These are phyloP conservation scores for Gryon sp. DNA, from an alignment of 1,140 invertebrate genomes.

Conservation along the genomic window DNA sequence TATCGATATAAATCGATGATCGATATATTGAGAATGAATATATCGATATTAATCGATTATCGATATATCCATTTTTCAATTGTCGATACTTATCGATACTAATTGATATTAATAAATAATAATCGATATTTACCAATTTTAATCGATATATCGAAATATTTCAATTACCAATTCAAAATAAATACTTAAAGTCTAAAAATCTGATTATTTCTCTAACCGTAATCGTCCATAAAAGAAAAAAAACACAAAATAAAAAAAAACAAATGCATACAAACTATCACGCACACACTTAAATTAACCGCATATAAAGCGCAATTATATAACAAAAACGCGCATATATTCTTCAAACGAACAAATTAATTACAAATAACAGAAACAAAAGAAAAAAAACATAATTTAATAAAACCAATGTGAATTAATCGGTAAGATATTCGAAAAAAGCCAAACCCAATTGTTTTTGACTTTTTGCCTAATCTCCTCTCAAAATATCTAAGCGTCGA, in stretches of 20 bases:
- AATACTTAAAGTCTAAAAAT: neutral
- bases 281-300: conserved; percentile 46
- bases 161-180: conserved; percentile 2
- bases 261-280: conserved; percentile 51
- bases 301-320: conserved; percentile 51
- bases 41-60: too few species aligned
- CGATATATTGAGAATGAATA: too few species aligned
- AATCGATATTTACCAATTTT: too few species aligned
- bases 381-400: too few species aligned
- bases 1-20: too few species aligned
- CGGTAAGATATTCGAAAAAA: conserved; percentile 16
- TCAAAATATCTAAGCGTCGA: conserved; percentile 41
- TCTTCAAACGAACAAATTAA: conserved; percentile 37
- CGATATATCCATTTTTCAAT: conserved; percentile 11
- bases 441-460: too few species aligned
- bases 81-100: conserved; percentile 18
- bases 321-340: conserved; percentile 60
- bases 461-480: conserved; percentile 34
- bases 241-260: too few species aligned
- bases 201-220: conserved; percentile 46
- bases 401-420: conserved; percentile 24
- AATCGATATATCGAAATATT: too few species aligned
- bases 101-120: too few species aligned
- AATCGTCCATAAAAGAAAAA: conserved; percentile 39
- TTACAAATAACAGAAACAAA: too few species aligned